Conservation (phyloP, 2,888 invertebrate genomes). For the Chesias legatella region DNA sequence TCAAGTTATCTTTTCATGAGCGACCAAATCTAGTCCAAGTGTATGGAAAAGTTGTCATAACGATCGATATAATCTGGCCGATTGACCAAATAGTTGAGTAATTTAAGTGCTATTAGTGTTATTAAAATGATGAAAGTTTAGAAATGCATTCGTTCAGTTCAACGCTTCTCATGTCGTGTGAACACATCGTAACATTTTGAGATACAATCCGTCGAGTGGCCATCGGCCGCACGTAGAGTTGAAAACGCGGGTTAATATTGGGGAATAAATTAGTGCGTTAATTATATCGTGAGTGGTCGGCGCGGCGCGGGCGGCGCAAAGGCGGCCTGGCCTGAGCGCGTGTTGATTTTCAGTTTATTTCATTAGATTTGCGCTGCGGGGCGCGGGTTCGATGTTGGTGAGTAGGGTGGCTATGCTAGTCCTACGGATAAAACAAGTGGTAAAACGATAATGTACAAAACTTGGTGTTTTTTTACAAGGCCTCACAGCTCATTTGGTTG, state of each 20-base stretch:
- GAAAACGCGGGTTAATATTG: slow-evolving; percentile 2
- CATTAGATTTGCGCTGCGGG: slow-evolving; percentile 77
- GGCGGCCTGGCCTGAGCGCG: slow-evolving; percentile 49
- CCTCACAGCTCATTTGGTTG: too few species aligned
- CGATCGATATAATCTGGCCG: too few species aligned
- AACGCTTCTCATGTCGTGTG: slow-evolving; percentile 35
- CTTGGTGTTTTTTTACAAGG: too few species aligned
- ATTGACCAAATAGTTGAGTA: too few species aligned
- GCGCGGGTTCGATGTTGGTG: slow-evolving; percentile 51
- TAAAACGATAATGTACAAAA: too few species aligned
- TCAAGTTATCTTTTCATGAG: too few species aligned
- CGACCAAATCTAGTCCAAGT: too few species aligned
- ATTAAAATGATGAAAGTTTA: too few species aligned
- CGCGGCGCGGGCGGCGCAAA: slow-evolving; percentile 44
- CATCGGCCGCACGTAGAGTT: too few species aligned
- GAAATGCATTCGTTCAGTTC: not conserved
- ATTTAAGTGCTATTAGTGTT: too few species aligned
- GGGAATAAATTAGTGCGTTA: slow-evolving; percentile 70
- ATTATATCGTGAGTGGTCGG: slow-evolving; percentile 66
- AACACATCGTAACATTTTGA: slow-evolving; percentile 46
- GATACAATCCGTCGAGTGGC: not conserved
- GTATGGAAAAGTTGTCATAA: too few species aligned
- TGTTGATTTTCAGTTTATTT: slow-evolving; percentile 82
- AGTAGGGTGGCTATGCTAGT: slow-evolving; percentile 38
- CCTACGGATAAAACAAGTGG: too few species aligned